phyloP scores from a whole-genome alignment of 2,113 vertebrate genomes.

The Engystomops pustulosus region DNA sequence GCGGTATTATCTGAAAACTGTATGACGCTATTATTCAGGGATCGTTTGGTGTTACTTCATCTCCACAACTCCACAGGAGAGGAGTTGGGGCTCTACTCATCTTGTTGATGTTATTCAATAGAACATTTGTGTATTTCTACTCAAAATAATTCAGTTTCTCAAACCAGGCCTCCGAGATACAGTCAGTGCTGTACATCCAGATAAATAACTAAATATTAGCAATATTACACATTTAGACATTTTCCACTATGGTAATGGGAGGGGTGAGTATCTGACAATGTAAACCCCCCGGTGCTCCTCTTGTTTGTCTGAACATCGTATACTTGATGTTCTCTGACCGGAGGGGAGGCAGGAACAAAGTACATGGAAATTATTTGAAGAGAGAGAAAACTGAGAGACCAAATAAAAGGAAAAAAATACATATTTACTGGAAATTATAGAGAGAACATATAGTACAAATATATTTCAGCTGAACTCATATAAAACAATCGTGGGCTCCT shows the following conservation, averaged over 20 bases:
- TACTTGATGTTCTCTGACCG: constrained; percentile 1
- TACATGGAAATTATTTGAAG: not conserved
- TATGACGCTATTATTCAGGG: not conserved
- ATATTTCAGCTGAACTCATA: no score
- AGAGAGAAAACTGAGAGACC: not conserved
- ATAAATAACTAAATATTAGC: not conserved
- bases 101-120: no score
- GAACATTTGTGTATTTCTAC: not conserved
- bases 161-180: not conserved
- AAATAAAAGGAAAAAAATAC: not conserved
- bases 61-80: no score
- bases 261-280: not conserved
- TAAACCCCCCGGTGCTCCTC: not conserved
- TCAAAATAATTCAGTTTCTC: not conserved
- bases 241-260: not conserved
- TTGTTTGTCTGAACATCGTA: not conserved
- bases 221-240: not conserved
- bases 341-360: not conserved
- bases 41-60: no score
- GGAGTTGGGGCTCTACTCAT: no score
- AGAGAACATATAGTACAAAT: no score
- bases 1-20: not conserved
- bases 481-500: no score
- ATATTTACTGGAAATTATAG: not conserved
- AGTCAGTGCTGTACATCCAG: not conserved